Evolutionary conservation across 2,888 invertebrate genomes (phyloP).

Genomic region (Ennomos fuscantarius): DNA sequence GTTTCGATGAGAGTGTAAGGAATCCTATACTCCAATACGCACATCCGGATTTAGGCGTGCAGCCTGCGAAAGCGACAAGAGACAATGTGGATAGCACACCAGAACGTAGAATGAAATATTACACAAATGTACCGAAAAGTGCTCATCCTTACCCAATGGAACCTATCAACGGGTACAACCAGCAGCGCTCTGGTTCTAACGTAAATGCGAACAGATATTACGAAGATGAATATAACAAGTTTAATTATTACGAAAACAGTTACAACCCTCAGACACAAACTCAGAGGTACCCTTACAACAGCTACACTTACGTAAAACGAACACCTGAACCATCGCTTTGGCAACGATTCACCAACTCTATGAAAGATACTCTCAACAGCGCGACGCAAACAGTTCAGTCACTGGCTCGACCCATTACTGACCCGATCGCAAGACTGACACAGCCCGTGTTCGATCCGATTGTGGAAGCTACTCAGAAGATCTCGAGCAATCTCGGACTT

Average conservation of each 20-base stretch:
- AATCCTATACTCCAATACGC: conserved; percentile 92
- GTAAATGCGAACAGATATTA: conserved; percentile 76
- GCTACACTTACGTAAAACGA: conserved; percentile 86
- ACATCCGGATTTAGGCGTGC: conserved; percentile 91
- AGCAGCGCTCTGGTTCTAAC: conserved; percentile 74
- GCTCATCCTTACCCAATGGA: conserved; percentile 86
- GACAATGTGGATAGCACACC: conserved; percentile 60
- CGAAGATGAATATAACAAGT: conserved; percentile 81
- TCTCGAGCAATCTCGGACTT: conserved; percentile 90
- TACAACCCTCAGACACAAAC: conserved; percentile 53
- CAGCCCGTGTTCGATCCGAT: conserved; percentile 89
- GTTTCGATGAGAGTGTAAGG: conserved; percentile 89
- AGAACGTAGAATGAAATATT: conserved; percentile 79
- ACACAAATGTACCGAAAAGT: conserved; percentile 81
- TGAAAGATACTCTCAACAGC: conserved; percentile 89
- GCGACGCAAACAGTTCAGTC: conserved; percentile 89
- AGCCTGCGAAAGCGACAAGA: conserved; percentile 88
- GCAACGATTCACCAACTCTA: conserved; percentile 89
- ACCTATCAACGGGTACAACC: conserved; percentile 72
- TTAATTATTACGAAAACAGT: conserved; percentile 83
- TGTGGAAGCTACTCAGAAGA: conserved; percentile 92
- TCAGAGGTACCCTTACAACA: conserved; percentile 85
- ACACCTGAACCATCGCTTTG: conserved; percentile 87
- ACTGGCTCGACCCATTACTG: conserved; percentile 86
- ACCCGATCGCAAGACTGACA: conserved; percentile 84